phyloP scores from a whole-genome alignment of 2,888 invertebrate species.

The Idaea dimidiata region DNA sequence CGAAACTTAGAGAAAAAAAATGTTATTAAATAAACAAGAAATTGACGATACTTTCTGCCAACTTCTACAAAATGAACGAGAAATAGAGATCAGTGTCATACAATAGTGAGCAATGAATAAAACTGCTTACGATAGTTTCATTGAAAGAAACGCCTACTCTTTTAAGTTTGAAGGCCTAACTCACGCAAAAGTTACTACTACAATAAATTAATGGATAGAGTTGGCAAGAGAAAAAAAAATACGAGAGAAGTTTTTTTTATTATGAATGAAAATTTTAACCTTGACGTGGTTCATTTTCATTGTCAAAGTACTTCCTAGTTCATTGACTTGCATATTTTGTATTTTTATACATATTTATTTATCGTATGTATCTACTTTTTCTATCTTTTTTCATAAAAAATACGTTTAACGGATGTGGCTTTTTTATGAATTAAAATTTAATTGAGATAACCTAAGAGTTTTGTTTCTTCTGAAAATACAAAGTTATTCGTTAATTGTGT shows the following conservation, averaged over 20 bases:
- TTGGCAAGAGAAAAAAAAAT: not conserved
- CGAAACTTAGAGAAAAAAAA: not conserved
- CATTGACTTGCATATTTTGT: not conserved
- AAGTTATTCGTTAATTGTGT: too few relatives aligned
- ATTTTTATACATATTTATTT: not conserved
- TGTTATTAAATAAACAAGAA: not conserved
- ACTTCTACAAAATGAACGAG: conserved; percentile 12
- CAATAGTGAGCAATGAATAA: conserved; percentile 24
- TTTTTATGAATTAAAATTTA: too few relatives aligned
- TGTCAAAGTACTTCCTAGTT: not conserved
- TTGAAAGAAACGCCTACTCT: conserved; percentile 30
- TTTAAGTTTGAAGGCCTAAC: conserved; percentile 16
- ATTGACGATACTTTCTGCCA: not conserved
- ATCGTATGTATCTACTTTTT: not conserved
- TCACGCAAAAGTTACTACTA: conserved; percentile 2
- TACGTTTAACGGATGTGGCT: too few relatives aligned
- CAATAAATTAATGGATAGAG: not conserved
- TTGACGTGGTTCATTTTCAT: not conserved
- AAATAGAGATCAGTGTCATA: conserved; percentile 23
- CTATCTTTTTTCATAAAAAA: not conserved
- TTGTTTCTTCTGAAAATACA: not conserved
- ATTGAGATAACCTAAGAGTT: not conserved
- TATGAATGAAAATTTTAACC: not conserved
- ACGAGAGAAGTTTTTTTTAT: not conserved
- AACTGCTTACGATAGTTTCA: conserved; percentile 24